Evolutionary conservation across 2,888 invertebrate species (phyloP).

Genomic region (Troilus luridus): DNA sequence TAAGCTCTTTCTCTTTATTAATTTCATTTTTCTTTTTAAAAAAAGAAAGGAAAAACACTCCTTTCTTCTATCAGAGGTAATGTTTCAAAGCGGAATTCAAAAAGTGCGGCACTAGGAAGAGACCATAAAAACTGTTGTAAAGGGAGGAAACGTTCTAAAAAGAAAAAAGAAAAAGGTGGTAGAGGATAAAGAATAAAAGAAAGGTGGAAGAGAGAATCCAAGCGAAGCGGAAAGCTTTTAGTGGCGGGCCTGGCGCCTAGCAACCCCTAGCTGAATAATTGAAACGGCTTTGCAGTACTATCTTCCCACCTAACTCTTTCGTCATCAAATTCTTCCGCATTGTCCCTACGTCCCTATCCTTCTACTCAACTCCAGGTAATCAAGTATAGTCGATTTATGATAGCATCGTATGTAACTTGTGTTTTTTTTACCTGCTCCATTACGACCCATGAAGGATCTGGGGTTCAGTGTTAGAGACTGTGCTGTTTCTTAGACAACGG

Average conservation of each 20-base stretch:
- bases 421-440: too few relatives aligned
- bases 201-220: not conserved
- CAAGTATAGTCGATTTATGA: too few relatives aligned
- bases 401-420: too few relatives aligned
- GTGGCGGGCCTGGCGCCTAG: not conserved
- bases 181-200: slow-evolving; percentile 23
- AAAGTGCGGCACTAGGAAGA: not conserved
- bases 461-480: too few relatives aligned
- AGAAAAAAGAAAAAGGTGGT: not conserved
- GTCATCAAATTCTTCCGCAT: not conserved
- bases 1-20: not conserved
- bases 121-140: not conserved
- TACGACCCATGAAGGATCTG: too few relatives aligned
- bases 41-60: slow-evolving; percentile 45
- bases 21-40: not conserved
- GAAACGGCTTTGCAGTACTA: not conserved
- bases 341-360: not conserved
- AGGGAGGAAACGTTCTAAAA: not conserved
- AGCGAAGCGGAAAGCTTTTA: slow-evolving; percentile 29
- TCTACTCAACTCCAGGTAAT: too few relatives aligned
- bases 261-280: slow-evolving; percentile 11
- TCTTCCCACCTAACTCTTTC: not conserved
- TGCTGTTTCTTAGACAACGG: too few relatives aligned
- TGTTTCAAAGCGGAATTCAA: slow-evolving; percentile 47
- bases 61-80: slow-evolving; percentile 7